Evolutionary conservation across 2,888 invertebrate species (phyloP).

Genomic region (Eilema griseolum): DNA sequence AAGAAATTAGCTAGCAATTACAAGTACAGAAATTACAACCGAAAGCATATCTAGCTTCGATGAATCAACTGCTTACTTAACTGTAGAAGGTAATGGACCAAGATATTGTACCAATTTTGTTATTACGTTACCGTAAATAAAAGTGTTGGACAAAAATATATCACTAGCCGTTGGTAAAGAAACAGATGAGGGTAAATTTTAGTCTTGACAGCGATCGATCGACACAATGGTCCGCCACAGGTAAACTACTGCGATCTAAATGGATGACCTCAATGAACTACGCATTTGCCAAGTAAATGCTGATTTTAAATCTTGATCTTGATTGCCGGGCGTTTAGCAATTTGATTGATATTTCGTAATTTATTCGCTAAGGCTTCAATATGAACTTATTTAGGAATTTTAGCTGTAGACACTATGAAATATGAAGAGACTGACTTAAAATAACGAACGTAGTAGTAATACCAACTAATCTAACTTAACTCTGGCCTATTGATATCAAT

Average conservation of each 20-base stretch:
- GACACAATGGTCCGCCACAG: neutral
- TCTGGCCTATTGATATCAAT: too few relatives aligned
- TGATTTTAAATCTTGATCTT: neutral
- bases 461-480: too few relatives aligned
- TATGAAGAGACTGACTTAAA: neutral
- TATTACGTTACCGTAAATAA: neutral
- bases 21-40: too few relatives aligned
- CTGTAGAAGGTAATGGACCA: neutral
- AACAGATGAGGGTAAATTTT: neutral
- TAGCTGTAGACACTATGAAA: neutral
- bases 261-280: neutral
- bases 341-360: neutral
- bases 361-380: neutral
- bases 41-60: too few relatives aligned
- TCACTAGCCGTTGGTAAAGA: neutral
- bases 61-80: too few relatives aligned
- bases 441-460: too few relatives aligned
- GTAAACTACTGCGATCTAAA: neutral
- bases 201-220: neutral
- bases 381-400: neutral
- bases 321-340: neutral
- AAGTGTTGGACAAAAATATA: neutral
- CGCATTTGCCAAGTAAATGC: neutral
- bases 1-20: too few relatives aligned
- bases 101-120: neutral